Percentiles rank a stretch among this genome's conserved stretches.
phyloP scores from a whole-genome alignment of 2,113 vertebrate genomes.

The Sphyrna mokarran region DNA sequence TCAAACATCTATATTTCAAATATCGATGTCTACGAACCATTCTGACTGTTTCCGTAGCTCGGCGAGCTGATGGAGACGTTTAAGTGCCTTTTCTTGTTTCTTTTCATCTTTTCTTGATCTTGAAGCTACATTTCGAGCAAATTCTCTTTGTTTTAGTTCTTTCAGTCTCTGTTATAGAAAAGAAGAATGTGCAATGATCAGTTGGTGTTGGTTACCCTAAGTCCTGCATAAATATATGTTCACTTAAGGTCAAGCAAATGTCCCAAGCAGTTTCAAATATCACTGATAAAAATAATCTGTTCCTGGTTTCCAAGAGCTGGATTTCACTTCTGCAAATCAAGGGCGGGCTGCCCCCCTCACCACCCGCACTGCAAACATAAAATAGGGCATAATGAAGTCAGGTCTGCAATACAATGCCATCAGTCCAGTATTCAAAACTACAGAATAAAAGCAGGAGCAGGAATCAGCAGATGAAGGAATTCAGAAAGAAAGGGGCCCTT shows the following conservation, averaged over 20 bases:
- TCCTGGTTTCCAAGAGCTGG: neutral
- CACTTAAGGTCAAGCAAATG: neutral
- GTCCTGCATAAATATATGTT: neutral
- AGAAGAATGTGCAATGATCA: slow-evolving; percentile 8
- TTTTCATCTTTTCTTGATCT: slow-evolving; percentile 98
- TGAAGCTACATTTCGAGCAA: slow-evolving; percentile 92
- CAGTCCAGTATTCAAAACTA: too few species aligned
- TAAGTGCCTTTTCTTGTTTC: slow-evolving; percentile 93
- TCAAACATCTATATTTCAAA: neutral
- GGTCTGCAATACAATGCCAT: too few species aligned
- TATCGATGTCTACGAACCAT: slow-evolving; percentile 60
- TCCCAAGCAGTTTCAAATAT: neutral
- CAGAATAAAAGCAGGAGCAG: too few species aligned
- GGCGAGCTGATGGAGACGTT: slow-evolving; percentile 84
- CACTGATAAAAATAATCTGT: neutral
- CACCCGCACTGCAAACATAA: too few species aligned
- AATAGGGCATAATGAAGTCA: too few species aligned
- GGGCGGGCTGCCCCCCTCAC: too few species aligned
- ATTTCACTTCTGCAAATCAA: too few species aligned
- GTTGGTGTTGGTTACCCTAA: neutral
- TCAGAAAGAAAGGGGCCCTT: too few species aligned
- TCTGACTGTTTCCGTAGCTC: slow-evolving; percentile 80
- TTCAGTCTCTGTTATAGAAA: slow-evolving; percentile 74
- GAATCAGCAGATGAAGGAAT: too few species aligned
- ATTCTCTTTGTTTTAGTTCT: slow-evolving; percentile 95